Percentiles rank a stretch among this genome's conserved stretches.
phyloP scores from a whole-genome alignment of 2,888 invertebrate genomes.

The Patella ulyssiponensis region DNA sequence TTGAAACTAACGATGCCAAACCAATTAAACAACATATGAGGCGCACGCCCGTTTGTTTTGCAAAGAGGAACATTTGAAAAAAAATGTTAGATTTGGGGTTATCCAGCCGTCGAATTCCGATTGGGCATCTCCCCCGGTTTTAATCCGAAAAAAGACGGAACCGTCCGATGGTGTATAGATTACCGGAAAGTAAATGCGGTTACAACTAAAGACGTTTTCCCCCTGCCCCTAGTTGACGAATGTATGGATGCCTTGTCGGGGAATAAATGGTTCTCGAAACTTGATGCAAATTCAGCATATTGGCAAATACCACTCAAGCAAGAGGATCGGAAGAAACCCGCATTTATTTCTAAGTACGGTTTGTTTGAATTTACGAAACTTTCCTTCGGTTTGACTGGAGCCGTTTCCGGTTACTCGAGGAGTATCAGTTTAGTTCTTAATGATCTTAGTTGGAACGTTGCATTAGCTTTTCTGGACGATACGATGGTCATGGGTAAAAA shows the following conservation, averaged over 20 bases:
- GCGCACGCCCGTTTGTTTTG: too few species aligned
- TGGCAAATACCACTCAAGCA: conserved; percentile 1
- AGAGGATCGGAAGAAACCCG: conserved; percentile 16
- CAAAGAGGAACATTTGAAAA: too few species aligned
- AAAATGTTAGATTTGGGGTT: too few species aligned
- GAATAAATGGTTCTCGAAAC: conserved; percentile 6
- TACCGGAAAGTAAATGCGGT: not conserved
- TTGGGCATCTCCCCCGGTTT: too few species aligned
- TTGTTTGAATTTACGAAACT: conserved; percentile 12
- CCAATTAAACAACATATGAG: too few species aligned
- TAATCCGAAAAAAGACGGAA: too few species aligned
- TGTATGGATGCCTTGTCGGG: conserved; percentile 20
- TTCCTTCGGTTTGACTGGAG: not conserved
- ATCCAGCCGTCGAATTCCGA: too few species aligned
- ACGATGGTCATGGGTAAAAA: not conserved
- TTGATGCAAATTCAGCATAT: conserved; percentile 21
- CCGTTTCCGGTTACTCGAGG: too few species aligned
- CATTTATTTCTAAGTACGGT: conserved; percentile 21
- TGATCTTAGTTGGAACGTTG: conserved; percentile 12
- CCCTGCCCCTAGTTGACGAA: conserved; percentile 11
- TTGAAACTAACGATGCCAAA: too few species aligned
- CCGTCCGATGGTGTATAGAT: too few species aligned
- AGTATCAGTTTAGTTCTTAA: not conserved
- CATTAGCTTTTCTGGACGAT: conserved; percentile 17
- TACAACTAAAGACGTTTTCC: not conserved